A percentile compares a stretch with the other conserved stretches of the same genome.
Evolutionary conservation across 2,113 vertebrate species (phyloP).

Genomic region (mouse (Mus musculus)): DNA sequence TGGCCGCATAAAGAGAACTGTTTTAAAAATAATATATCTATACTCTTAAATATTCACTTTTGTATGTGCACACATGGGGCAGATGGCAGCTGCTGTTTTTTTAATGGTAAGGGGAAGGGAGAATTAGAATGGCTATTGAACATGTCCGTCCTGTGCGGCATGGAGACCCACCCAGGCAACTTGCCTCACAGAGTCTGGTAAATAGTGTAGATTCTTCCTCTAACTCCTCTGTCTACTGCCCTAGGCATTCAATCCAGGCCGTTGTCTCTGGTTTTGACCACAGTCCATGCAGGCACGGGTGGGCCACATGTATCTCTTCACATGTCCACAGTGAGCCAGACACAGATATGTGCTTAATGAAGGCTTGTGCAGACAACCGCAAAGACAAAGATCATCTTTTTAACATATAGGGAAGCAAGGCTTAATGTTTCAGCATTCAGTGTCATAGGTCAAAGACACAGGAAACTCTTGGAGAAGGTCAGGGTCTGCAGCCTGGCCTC

Average conservation of each 20-base stretch:
- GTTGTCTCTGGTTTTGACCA: neutral
- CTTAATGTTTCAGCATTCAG: constrained; percentile 20
- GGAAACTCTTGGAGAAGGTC: neutral
- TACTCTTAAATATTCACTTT: neutral
- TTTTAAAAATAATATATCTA: neutral
- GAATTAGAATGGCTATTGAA: neutral
- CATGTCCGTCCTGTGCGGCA: neutral
- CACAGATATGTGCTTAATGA: constrained; percentile 55
- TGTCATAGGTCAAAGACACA: neutral
- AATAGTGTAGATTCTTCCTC: constrained; percentile 25
- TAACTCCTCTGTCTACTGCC: neutral
- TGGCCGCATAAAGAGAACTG: neutral
- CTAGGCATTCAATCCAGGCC: constrained; percentile 14
- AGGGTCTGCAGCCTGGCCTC: neutral
- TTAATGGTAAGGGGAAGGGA: neutral
- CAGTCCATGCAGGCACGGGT: constrained; percentile 34
- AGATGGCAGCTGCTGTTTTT: neutral
- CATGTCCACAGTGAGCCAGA: neutral
- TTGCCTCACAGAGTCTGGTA: neutral
- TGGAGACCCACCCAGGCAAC: neutral
- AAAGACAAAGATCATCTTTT: constrained; percentile 62
- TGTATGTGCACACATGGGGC: neutral
- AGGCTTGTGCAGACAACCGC: constrained; percentile 62
- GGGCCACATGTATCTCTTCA: neutral
- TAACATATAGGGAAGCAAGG: constrained; percentile 51